phyloP scores from a whole-genome alignment of 2,797 vertebrate species.

The Parotocinclus haroldoi region DNA sequence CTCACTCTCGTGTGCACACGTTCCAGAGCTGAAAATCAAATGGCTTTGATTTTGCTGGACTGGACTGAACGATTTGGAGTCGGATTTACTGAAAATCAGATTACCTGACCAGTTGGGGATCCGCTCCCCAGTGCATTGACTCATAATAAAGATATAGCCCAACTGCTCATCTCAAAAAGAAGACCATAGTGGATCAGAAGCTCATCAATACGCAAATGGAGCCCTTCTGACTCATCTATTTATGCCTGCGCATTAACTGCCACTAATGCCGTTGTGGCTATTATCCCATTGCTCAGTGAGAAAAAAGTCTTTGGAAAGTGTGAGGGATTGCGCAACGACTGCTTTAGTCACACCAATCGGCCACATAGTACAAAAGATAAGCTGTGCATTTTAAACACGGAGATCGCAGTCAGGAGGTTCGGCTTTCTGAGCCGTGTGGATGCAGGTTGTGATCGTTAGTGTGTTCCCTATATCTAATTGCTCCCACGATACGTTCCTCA shows the following conservation, averaged over 20 bases:
- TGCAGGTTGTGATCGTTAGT: conserved; percentile 1
- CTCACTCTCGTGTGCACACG: too few relatives aligned
- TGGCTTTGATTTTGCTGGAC: too few relatives aligned
- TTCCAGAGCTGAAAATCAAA: too few relatives aligned
- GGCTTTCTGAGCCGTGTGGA: conserved; percentile 39
- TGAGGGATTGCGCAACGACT: conserved; percentile 67
- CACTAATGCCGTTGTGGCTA: conserved; percentile 71
- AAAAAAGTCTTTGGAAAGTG: conserved; percentile 63
- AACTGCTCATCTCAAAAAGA: conserved; percentile 42
- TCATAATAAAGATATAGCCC: conserved; percentile 39
- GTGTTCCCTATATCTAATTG: background rate
- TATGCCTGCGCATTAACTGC: conserved; percentile 74
- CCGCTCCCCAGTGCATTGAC: conserved; percentile 35
- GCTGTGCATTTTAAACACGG: conserved; percentile 57
- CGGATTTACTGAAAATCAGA: conserved; percentile 1
- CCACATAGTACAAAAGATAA: conserved; percentile 66
- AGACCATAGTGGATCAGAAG: conserved; percentile 37
- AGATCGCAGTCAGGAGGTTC: conserved; percentile 56
- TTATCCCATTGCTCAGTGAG: conserved; percentile 70
- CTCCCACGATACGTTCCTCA: background rate
- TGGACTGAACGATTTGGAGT: too few relatives aligned
- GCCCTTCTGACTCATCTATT: conserved; percentile 74
- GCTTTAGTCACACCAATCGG: conserved; percentile 77
- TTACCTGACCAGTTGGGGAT: conserved; percentile 28
- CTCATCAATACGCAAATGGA: conserved; percentile 65